Conservation (phyloP, 2,113 vertebrate species). For the Chauna torquata region DNA sequence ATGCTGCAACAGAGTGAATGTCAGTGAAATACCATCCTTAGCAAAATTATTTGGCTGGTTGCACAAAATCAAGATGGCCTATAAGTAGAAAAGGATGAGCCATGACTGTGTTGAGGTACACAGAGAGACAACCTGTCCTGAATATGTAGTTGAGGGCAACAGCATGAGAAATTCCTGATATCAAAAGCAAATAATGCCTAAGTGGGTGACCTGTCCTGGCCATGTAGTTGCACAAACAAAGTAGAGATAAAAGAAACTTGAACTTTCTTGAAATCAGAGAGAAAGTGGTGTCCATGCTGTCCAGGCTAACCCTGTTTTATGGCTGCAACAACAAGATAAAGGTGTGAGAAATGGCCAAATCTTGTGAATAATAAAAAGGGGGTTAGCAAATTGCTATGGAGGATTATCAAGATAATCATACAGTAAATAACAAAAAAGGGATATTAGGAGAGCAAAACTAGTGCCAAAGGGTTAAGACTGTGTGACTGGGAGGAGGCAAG, state of each 20-base stretch:
- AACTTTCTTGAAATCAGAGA: background rate
- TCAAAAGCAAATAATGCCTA: background rate
- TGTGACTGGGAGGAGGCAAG: background rate
- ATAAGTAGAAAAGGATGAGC: background rate
- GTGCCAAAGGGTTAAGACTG: background rate
- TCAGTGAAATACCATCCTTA: background rate
- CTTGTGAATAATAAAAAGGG: background rate
- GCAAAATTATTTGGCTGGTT: background rate
- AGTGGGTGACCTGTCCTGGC: background rate
- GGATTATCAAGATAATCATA: rapidly evolving
- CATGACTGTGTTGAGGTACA: rapidly evolving
- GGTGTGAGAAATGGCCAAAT: background rate
- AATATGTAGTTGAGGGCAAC: background rate
- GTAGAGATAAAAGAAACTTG: background rate
- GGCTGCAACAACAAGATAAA: background rate
- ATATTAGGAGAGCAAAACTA: background rate
- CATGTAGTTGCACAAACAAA: background rate
- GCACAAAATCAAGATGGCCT: background rate
- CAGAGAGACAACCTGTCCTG: background rate
- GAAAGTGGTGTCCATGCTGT: background rate
- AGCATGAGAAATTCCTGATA: rapidly evolving
- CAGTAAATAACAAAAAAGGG: background rate
- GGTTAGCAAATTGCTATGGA: background rate
- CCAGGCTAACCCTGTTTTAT: background rate
- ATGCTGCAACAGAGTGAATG: background rate